A percentile compares a stretch with the other conserved stretches of the same genome.
These are phyloP conservation scores for Junonia oenone DNA, from an alignment of 2,888 invertebrate species.

Conservation along the genomic window DNA sequence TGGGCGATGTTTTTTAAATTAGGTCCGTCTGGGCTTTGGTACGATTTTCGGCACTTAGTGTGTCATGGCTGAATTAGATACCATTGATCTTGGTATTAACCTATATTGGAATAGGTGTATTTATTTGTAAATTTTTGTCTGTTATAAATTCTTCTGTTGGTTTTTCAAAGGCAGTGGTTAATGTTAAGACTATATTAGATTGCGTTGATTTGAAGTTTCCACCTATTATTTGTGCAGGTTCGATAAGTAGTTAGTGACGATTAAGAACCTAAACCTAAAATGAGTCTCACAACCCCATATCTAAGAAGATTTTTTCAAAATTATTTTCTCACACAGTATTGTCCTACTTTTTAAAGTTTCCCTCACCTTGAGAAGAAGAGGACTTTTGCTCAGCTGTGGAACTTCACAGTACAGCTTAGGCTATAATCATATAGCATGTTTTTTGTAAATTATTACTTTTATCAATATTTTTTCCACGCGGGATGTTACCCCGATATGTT, in stretches of 20 bases:
- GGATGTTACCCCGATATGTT: neutral
- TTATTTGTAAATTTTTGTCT: neutral
- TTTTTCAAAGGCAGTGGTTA: neutral
- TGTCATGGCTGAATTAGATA: slow-evolving; percentile 5
- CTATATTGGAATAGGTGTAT: neutral
- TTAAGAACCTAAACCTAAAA: too few species aligned
- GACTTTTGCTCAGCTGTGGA: too few species aligned
- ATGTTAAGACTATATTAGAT: neutral
- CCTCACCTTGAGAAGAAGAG: too few species aligned
- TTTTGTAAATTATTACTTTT: neutral
- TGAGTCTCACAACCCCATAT: too few species aligned
- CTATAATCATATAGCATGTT: too few species aligned
- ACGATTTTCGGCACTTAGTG: neutral
- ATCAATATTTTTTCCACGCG: neutral
- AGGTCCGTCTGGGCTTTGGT: neutral
- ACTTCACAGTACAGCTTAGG: too few species aligned
- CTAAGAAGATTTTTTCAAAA: too few species aligned
- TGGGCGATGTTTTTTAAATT: neutral
- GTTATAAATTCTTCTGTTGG: neutral
- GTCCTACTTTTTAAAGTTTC: too few species aligned
- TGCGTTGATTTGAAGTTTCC: neutral
- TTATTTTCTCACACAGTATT: too few species aligned
- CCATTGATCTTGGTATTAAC: neutral
- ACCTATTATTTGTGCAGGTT: neutral
- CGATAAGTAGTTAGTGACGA: too few species aligned